Evolutionary conservation across 2,113 vertebrate genomes (phyloP).

Genomic region (Gila orcuttii): DNA sequence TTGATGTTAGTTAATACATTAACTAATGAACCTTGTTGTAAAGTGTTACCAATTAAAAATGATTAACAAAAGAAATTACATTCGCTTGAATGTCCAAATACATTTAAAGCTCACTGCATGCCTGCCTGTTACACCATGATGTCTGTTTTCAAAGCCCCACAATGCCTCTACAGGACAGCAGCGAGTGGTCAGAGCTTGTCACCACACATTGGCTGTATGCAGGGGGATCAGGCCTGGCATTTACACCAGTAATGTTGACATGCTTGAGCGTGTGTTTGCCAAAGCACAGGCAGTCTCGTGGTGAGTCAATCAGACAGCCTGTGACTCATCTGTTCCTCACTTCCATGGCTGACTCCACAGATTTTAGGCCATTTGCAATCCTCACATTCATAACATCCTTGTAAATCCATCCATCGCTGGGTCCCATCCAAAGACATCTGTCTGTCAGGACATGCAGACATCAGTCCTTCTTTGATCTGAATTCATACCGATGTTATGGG

Average conservation of each 20-base stretch:
- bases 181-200: constrained; percentile 36
- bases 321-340: constrained; percentile 50
- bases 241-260: constrained; percentile 59
- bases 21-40: too few species aligned
- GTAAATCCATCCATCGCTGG: constrained; percentile 33
- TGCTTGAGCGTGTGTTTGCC: constrained; percentile 59
- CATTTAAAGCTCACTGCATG: not conserved
- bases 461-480: not conserved
- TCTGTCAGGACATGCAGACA: not conserved
- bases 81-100: not conserved
- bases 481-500: not conserved
- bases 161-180: not conserved
- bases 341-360: constrained; percentile 35
- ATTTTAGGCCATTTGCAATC: constrained; percentile 43
- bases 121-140: not conserved
- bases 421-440: not conserved
- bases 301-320: constrained; percentile 54
- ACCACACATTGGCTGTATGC: constrained; percentile 49
- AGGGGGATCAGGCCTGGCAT: constrained; percentile 33
- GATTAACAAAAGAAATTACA: not conserved
- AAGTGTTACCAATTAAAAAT: too few species aligned
- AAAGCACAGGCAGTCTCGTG: constrained; percentile 36
- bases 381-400: constrained; percentile 10
- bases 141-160: not conserved
- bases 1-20: too few species aligned